Evolutionary conservation across 2,888 invertebrate species (phyloP).

Genomic region (Lasius fuliginosus): DNA sequence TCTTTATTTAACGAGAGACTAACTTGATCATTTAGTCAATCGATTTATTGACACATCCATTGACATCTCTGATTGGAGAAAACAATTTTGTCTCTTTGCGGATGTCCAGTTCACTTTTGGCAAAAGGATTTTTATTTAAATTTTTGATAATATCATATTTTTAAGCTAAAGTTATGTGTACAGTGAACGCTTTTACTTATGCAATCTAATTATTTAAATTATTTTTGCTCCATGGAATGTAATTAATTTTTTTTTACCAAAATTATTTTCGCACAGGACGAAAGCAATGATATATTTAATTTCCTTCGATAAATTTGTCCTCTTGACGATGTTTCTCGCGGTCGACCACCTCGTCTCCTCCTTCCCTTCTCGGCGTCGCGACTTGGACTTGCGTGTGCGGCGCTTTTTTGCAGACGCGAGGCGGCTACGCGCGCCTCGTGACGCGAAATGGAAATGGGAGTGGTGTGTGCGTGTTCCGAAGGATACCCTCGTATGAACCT

Average conservation of each 20-base stretch:
- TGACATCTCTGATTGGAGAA: not conserved
- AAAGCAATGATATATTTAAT: not conserved
- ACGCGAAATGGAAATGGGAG: slow-evolving; percentile 63
- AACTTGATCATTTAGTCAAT: slow-evolving; percentile 9
- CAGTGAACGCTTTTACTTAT: not conserved
- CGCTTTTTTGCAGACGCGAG: slow-evolving; percentile 72
- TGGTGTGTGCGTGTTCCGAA: slow-evolving; percentile 60
- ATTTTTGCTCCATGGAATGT: not conserved
- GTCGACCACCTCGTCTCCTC: slow-evolving; percentile 55
- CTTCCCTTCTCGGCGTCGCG: slow-evolving; percentile 55
- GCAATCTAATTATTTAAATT: not conserved
- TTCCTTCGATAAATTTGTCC: slow-evolving; percentile 22
- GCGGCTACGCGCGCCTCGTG: slow-evolving; percentile 67
- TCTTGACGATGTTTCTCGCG: not conserved
- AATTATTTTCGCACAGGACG: not conserved
- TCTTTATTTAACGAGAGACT: slow-evolving; percentile 8
- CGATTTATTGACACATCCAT: not conserved
- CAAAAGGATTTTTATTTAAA: not conserved
- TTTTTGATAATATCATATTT: no score
- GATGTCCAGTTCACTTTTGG: not conserved
- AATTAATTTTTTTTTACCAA: not conserved
- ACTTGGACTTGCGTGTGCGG: slow-evolving; percentile 77
- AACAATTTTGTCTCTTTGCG: not conserved
- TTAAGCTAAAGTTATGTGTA: not conserved
- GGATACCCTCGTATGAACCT: slow-evolving; percentile 30